Evolutionary conservation across 2,888 invertebrate genomes (phyloP).

Genomic region (Ferrisia virgata): DNA sequence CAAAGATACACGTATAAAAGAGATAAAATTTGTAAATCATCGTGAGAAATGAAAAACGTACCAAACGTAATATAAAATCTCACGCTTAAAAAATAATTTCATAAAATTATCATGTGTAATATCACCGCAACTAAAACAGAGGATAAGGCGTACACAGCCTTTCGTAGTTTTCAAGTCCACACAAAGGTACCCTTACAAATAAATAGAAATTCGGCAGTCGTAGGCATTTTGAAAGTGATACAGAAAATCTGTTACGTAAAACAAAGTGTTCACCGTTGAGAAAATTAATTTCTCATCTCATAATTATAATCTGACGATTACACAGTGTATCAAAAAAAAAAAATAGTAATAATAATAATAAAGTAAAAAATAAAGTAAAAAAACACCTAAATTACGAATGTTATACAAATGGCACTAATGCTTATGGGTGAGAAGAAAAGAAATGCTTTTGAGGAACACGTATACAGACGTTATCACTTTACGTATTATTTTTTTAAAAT

Average conservation of each 20-base stretch:
- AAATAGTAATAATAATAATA: neutral
- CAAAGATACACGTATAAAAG: neutral
- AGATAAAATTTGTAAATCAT: too few relatives aligned
- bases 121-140: constrained; percentile 39
- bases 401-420: neutral
- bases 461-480: neutral
- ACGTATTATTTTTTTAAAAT: neutral
- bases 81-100: neutral
- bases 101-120: constrained; percentile 26
- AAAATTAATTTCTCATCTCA: neutral
- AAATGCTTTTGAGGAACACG: neutral
- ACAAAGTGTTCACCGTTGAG: neutral
- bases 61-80: neutral
- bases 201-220: constrained; percentile 6
- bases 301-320: neutral
- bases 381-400: neutral
- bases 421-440: neutral
- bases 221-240: constrained; percentile 1
- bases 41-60: neutral
- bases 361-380: neutral
- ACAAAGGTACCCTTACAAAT: neutral
- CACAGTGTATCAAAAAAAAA: too few relatives aligned
- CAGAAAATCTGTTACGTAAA: neutral
- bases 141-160: constrained; percentile 19
- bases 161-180: neutral